Evolutionary conservation across 2,888 invertebrate genomes (phyloP), one percentile per base, ranked within the genome.

Genomic region (Diaphora mendica): DNA sequence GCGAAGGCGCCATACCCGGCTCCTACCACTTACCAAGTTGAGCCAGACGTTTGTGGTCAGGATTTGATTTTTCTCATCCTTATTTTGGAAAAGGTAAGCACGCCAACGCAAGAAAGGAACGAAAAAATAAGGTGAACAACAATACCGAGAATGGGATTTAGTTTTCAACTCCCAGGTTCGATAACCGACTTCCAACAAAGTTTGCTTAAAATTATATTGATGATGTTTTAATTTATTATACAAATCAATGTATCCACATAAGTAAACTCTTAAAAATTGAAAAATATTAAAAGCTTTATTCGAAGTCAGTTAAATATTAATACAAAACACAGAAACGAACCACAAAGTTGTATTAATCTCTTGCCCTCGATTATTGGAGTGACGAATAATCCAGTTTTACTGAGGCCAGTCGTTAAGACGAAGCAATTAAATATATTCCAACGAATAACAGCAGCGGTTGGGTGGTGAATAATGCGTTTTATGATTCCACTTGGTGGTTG

Each of bases 21-120:
- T 91, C 94, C 94, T 94, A 96, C 96, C 96, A 98, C 99, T 98
- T 97, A 99, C 99, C 98, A 99, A 97, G 96, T 99, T 98, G 94
- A 99, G 97, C 99, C 99, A 99, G 96, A 99, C 98, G 97, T 99
- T 99, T 96, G 99, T 99, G 94, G 99, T 98, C 96, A 99, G 97
- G 96, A 99, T 99, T 97, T 99, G 99, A 96, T 99, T 99, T 97
- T 99, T 99, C 97, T 99, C 99, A 96, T 99, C 99, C 99, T 99
- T 95, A 94, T 94, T 94, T 94, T 92, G 94, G 92, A 88, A 92
- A 97, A 96, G 97, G 97, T 96, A 97, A 96, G 96, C 95, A 94
- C 95, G 95, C 93, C 91, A 92, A 91, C 93, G 94, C 94, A 93
- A 94, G 95, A 96, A 94, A 94, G 93, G 93, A 93, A 94, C 90